Percentiles rank a stretch among this genome's conserved stretches.
Evolutionary conservation across 1,140 invertebrate species (phyloP).

Genomic region (Carcinoscorpius rotundicauda): DNA sequence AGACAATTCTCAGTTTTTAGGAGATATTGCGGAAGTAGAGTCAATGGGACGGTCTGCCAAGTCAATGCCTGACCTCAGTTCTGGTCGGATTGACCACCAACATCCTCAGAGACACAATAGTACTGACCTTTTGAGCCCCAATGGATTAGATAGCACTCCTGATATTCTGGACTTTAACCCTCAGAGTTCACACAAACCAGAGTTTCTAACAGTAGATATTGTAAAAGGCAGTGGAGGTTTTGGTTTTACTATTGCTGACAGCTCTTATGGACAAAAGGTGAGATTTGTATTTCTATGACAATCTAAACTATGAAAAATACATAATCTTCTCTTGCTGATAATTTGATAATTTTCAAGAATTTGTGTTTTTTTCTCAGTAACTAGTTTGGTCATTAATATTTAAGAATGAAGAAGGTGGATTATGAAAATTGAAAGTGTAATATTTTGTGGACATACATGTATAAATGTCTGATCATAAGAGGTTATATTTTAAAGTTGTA

Average conservation of each 20-base stretch:
- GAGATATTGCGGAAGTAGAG: slow-evolving; percentile 7
- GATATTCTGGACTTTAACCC: slow-evolving; percentile 24
- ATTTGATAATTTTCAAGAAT: no score
- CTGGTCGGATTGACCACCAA: slow-evolving; percentile 20
- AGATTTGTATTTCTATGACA: no score
- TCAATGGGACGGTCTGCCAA: slow-evolving; percentile 35
- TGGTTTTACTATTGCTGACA: slow-evolving; percentile 98
- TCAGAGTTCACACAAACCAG: slow-evolving; percentile 24
- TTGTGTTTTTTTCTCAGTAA: no score
- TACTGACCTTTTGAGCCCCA: slow-evolving; percentile 42
- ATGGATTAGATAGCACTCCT: slow-evolving; percentile 23
- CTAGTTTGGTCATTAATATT: no score
- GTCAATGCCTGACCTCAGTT: slow-evolving; percentile 45
- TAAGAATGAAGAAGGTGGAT: no score
- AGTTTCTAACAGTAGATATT: slow-evolving; percentile 55
- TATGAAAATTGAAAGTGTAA: no score
- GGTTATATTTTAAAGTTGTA: no score
- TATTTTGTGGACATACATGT: no score
- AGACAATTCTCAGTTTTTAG: no score
- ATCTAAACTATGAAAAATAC: no score
- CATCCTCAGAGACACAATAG: slow-evolving; percentile 39
- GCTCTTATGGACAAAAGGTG: slow-evolving; percentile 72
- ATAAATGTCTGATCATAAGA: no score
- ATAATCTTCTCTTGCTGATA: no score
- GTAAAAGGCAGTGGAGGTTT: slow-evolving; percentile 72